A percentile compares a stretch with the other conserved stretches of the same genome.
Evolutionary conservation across 2,888 invertebrate species (phyloP).

Genomic region (Ferrisia virgata): DNA sequence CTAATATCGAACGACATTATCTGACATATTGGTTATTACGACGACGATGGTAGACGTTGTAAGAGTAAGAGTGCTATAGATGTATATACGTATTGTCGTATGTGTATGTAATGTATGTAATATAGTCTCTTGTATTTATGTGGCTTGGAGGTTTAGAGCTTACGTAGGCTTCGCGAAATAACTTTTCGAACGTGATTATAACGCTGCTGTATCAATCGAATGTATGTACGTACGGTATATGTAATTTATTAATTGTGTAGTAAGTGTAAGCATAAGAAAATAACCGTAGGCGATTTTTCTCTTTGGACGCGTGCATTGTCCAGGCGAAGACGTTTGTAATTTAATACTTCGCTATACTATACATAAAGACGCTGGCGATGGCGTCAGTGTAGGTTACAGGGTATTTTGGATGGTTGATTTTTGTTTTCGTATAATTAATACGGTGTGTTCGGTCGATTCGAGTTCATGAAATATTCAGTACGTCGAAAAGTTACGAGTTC

Average conservation of each 20-base stretch:
- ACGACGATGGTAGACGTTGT: too few relatives aligned
- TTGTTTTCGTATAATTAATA: neutral
- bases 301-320: neutral
- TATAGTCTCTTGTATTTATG: neutral
- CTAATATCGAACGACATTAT: constrained; percentile 17
- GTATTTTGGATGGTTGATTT: neutral
- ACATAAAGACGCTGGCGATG: neutral
- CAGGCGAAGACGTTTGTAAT: neutral
- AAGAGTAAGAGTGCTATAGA: too few relatives aligned
- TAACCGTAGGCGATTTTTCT: neutral
- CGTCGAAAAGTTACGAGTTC: neutral
- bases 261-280: neutral
- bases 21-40: neutral
- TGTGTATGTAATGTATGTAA: neutral
- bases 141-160: neutral
- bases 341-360: neutral
- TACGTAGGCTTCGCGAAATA: neutral
- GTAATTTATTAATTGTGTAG: constrained; percentile 1
- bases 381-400: neutral
- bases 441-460: neutral
- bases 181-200: neutral
- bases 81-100: neutral
- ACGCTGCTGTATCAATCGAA: neutral
- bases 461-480: neutral
- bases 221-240: neutral